Base-by-base conservation (phyloP, 2,888 invertebrate genomes). In the Diaperis boleti region DNA sequence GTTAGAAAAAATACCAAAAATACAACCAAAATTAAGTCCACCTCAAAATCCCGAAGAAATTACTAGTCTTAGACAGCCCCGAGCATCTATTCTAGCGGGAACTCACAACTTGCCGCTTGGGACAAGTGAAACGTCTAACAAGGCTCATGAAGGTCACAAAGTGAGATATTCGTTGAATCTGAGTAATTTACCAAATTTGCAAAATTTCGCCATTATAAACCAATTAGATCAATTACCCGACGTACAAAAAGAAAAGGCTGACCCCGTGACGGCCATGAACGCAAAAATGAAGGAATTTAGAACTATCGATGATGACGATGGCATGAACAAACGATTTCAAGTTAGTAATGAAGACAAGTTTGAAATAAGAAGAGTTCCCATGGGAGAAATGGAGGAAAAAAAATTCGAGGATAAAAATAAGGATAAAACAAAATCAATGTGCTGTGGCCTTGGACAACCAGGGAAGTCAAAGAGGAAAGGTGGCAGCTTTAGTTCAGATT, bases 271-370 rank as follows among this genome's bases (percentile, higher is more conserved):
- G n/a, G 31, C 15, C 5, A 45, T 49, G 6, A 59, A 14, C 1
- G 50, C 18, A 0, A 50, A 35, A 41, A 22, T 59, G 50, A 15
- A 42, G 10, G 45, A 54, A 13, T 60, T 54, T 54, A 49, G 60
- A 11, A 60, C 15, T 4, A 45, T 54, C 15, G 60, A 54, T 3
- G 11, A 42, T 4, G 50, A 52, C 2, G 59, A 59, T n/a, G 29
- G 5, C 14, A 3, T 20, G 0, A 52, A 45, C 7, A 44, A 35
- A 14, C 26, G 55, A 6, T 59, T 49, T 42, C 41, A 50, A 15
- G 31, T 56, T 35, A 45, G 11, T 18, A 45, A 56, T 20, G 17
- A 18, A 0, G 56, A 45, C 5, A 44, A 45, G 14, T 56, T 56
- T 35, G 56, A 56, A 56, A 45, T 56, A n/a, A 8, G 56, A 20